Base-by-base conservation (phyloP, 2,113 vertebrate species). In the Egretta garzetta region DNA sequence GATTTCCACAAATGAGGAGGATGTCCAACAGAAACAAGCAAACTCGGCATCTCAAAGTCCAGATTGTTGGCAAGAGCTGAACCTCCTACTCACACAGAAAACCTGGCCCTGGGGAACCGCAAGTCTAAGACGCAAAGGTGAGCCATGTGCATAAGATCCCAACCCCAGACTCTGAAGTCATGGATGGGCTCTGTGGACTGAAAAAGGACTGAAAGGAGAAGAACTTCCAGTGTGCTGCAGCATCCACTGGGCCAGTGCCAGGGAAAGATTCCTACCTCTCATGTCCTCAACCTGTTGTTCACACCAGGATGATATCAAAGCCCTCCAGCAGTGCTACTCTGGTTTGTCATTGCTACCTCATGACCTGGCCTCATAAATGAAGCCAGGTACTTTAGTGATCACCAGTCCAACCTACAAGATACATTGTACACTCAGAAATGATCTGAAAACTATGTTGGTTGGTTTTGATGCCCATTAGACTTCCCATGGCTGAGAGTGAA, bases 171-270 rank as follows among this genome's bases (percentile, higher is more conserved):
- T 45, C 73, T 59, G 73, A 66, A 70, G 66, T 12, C 72, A 53
- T 0, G 0, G 21, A 4, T 10, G 27, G 53, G 27, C 35, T 68
- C 23, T 60, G 28, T 8, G 67, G 62, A 58, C 15, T 32, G 14
- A 47, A 33, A 20, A 32, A 66, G 47, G 20, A 23, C 2, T 1
- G 1, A 64, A 30, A 26, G 15, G 19, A 52, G 45, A 68, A 43
- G 4, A 64, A 39, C 18, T 52, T 67, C 19, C 53, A 66, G 30
- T 5, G 30, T 26, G 35, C n/a, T 52, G 21, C 71, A 88, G 37
- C 10, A 1, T 3, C 41, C 52, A 1, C 1, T 0, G 56, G 41
- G 12, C 18, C 32, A 59, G 55, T 0, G 1, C 15, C 63, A 62
- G 45, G 21, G 52, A 8, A n/a, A 53, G 23, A 23, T 18, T 33